phyloP scores from a whole-genome alignment of 2,888 invertebrate genomes.

The Scaptomyza reducta region DNA sequence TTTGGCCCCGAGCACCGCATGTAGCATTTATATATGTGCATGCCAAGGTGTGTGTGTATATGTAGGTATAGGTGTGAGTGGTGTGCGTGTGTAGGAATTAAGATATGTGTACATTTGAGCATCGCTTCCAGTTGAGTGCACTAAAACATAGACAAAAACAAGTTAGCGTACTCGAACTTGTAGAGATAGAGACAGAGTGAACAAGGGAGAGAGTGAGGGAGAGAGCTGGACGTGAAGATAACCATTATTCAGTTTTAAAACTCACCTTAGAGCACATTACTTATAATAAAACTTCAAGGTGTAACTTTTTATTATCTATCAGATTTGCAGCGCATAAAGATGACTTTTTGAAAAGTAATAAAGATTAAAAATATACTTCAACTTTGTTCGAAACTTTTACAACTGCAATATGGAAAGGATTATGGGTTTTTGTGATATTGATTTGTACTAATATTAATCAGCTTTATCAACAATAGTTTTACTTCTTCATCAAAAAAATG shows the following conservation, averaged over 20 bases:
- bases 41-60: constrained; percentile 26
- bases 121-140: constrained; percentile 73
- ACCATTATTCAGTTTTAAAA: neutral
- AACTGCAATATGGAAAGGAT: too few species aligned
- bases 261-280: neutral
- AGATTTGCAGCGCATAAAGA: neutral
- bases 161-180: neutral
- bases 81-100: constrained; percentile 26
- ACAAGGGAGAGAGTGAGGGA: neutral
- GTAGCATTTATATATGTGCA: constrained; percentile 6
- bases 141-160: constrained; percentile 44
- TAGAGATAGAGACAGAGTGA: too few species aligned
- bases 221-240: neutral
- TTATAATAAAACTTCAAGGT: neutral
- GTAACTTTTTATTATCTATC: neutral
- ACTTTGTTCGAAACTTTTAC: too few species aligned
- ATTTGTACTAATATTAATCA: too few species aligned
- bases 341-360: too few species aligned
- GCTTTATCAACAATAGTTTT: too few species aligned
- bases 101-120: constrained; percentile 28
- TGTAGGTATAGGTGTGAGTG: neutral
- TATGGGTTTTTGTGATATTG: too few species aligned
- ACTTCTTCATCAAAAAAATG: too few species aligned
- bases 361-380: too few species aligned
- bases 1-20: constrained; percentile 20